Base-by-base conservation (phyloP, 1,140 invertebrate genomes). In the Hyles euphorbiae region DNA sequence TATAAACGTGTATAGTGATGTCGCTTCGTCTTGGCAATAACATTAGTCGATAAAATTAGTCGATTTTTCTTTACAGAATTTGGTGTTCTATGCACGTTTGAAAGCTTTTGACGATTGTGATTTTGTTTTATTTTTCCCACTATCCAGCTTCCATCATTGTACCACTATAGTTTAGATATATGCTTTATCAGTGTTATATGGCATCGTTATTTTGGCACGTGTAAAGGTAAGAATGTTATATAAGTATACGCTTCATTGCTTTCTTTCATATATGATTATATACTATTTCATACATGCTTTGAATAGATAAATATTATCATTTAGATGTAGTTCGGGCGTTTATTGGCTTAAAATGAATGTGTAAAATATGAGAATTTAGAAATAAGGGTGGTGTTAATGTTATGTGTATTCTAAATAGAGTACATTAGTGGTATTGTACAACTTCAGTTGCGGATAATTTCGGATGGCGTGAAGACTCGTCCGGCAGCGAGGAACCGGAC, bases 101-200 rank as follows among this genome's bases (percentile, higher is more conserved):
- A 88, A 88, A 88, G 85, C 85, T 86, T 88, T 86, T 59, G 67
- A 88, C 81, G 85, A 88, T 88, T 88, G 85, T 88, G 85, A 86
- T 85, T 81, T 76, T 82, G 81, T 86, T 88, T 88, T 86, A 81
- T 84, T 88, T 84, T 63, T 60, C 68, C 70, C 70, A 43, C 53
- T 61, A 44, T 60, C 59, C 60, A 48, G 67, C 74, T 71, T 70
- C 67, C 68, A 43, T 61, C 67, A 68, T 72, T 77, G 68, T 78
- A 70, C 72, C 53, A 64, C 55, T 64, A 55, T 72, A 64, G 50
- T 44, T 36, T 72, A 67, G 65, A 67, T 61, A 66, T 70, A 60
- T 54, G 70, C 68, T 72, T 67, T 56, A 56, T 59, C 56, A 65
- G 63, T 65, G 61, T 68, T 70, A 63, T 58, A 54, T 76, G 65